A percentile compares a stretch with the other conserved stretches of the same genome.
Evolutionary conservation across 2,888 invertebrate genomes (phyloP).

Genomic region (Drosophila percnosoma): DNA sequence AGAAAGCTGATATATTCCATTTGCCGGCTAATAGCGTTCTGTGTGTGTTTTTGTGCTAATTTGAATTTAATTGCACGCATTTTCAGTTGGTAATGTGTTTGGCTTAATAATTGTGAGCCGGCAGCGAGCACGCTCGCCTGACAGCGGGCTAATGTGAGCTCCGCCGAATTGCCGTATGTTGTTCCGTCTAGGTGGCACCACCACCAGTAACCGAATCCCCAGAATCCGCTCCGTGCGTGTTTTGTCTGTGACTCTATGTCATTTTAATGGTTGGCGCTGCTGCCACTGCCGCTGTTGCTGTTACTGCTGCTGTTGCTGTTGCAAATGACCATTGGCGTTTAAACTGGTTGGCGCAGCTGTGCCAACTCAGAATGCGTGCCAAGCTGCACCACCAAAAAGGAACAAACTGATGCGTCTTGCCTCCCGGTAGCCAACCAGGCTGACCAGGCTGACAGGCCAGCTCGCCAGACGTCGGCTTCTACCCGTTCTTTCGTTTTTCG

Average conservation of each 20-base stretch:
- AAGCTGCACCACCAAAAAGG: conserved; percentile 56
- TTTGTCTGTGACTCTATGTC: conserved; percentile 67
- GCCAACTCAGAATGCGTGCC: conserved; percentile 69
- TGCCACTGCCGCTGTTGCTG: conserved; percentile 35
- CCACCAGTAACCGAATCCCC: conserved; percentile 29
- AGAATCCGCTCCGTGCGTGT: conserved; percentile 51
- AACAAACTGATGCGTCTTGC: conserved; percentile 45
- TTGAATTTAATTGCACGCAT: conserved; percentile 83
- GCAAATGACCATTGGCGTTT: conserved; percentile 75
- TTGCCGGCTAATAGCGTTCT: conserved; percentile 45
- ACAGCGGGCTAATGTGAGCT: conserved; percentile 30
- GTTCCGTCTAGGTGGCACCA: conserved; percentile 28
- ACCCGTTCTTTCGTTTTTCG: conserved; percentile 37
- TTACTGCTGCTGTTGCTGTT: conserved; percentile 35
- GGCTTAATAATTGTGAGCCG: conserved; percentile 64
- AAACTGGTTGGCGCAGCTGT: conserved; percentile 76
- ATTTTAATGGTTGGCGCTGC: conserved; percentile 78
- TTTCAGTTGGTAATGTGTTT: conserved; percentile 57
- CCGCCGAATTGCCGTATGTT: conserved; percentile 2
- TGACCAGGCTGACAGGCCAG: conserved; percentile 53
- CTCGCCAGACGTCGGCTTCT: conserved; percentile 44
- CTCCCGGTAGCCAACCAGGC: conserved; percentile 67
- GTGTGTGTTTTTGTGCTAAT: conserved; percentile 76
- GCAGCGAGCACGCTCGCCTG: conserved; percentile 44
- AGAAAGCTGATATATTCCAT: conserved; percentile 21